Evolutionary conservation across 2,888 invertebrate genomes (phyloP).

Genomic region (Mythimna loreyi): DNA sequence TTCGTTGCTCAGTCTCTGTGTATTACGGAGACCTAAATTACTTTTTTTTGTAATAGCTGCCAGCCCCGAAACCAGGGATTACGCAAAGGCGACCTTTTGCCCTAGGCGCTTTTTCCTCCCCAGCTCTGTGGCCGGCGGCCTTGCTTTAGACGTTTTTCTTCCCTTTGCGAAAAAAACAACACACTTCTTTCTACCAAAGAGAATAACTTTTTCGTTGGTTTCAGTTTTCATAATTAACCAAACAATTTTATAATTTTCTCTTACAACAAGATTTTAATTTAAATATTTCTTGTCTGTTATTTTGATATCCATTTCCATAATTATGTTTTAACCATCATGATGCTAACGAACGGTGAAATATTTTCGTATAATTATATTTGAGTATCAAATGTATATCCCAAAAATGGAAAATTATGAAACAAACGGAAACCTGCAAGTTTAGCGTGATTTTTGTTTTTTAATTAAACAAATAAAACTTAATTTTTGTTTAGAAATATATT

Average conservation of each 20-base stretch:
- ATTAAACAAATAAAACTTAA: neutral
- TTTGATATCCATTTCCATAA: conserved; percentile 50
- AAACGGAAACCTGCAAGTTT: neutral
- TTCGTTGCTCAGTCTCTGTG: conserved; percentile 61
- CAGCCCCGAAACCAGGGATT: conserved; percentile 68
- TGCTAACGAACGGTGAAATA: conserved; percentile 26
- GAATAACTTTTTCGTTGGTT: conserved; percentile 43
- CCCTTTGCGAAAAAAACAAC: conserved; percentile 65
- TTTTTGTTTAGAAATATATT: neutral
- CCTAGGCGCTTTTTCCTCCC: conserved; percentile 75
- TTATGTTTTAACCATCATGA: conserved; percentile 32
- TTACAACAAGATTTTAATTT: conserved; percentile 47
- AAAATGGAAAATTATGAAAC: neutral
- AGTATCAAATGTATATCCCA: conserved; percentile 24
- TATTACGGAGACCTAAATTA: conserved; percentile 74
- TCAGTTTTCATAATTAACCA: conserved; percentile 42
- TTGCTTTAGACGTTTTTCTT: conserved; percentile 69
- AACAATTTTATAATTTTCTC: conserved; percentile 48
- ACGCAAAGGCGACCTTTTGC: conserved; percentile 81
- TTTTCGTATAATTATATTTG: conserved; percentile 17
- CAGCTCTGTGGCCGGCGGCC: conserved; percentile 68
- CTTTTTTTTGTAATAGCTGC: conserved; percentile 74
- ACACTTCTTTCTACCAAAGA: conserved; percentile 45
- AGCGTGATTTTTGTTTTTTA: neutral
- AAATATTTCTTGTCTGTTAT: conserved; percentile 40